Evolutionary conservation across 2,797 vertebrate genomes (phyloP), one percentile per base, ranked within the genome.

Genomic region (Sebastes umbrosus): DNA sequence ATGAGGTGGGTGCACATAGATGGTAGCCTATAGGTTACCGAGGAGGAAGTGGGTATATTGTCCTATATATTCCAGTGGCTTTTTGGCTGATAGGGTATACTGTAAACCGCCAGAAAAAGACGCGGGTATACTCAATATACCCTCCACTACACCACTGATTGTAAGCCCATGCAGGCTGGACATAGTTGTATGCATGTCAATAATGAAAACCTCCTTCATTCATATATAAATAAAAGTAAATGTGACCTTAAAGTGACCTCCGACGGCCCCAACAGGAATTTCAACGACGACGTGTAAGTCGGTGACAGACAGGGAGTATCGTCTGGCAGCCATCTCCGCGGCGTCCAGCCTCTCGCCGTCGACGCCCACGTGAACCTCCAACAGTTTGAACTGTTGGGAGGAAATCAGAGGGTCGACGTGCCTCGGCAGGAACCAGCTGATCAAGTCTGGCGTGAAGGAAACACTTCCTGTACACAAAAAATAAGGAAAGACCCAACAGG

Each of bases 381-480:
- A 22, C 43, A 96, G 93, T 18, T 90, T 80, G 62, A 93, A 84
- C 11, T 24, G 32, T 1, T 75, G 77, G 0, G 87, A 86, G 31
- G 94, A 94, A 76, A 93, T 29, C 64, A 96, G 90, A 0, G 92
- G 92, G 46, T 91, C 84, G 4, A 96, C 81, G 11, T 75, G 88
- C 62, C 84, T 87, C 14, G 96, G 97, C 69, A 97, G 83, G 71
- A 85, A 95, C 97, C 97, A 97, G 69, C 52, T 94, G 88, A 97
- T 96, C 0, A 67, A 85, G 50, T 88, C 69, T 6, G 87, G 32
- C 0, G 54, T 63, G n/a, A 96, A 94, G 36, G 58, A 84, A 13
- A 96, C 88, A 0, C 94, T 94, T 62, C 94, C 96, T 97, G 78
- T 6, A 43, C 29, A 80, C 25, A 50, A 75, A 85, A 13, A 16